Evolutionary conservation across 1,140 invertebrate species (phyloP).

Genomic region (Micrasema longulum): DNA sequence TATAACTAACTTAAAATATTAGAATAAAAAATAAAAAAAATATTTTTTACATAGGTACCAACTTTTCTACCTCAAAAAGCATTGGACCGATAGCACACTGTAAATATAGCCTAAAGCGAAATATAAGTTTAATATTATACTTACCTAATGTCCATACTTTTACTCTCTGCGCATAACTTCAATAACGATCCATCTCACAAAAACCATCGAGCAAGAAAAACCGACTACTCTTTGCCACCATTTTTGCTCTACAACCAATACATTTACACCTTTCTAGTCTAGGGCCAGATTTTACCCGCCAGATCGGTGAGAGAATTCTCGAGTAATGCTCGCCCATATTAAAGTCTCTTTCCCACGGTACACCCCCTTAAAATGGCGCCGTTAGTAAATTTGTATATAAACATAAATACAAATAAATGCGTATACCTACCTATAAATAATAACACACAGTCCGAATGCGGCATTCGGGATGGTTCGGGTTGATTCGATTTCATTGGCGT

Average conservation of each 20-base stretch:
- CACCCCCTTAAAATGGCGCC: conserved; percentile 40
- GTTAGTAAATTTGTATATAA: conserved; percentile 41
- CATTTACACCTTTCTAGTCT: background rate
- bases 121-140: conserved; percentile 19
- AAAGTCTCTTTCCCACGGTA: conserved; percentile 40
- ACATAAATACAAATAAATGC: conserved; percentile 52
- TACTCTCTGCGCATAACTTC: conserved; percentile 31
- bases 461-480: conserved; percentile 26
- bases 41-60: no score
- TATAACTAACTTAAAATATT: no score
- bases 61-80: background rate
- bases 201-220: background rate
- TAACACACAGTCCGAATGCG: conserved; percentile 46
- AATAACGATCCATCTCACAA: conserved; percentile 19
- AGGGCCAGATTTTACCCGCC: background rate
- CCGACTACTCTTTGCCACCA: background rate
- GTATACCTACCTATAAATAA: conserved; percentile 55
- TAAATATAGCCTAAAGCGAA: conserved; percentile 5
- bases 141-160: conserved; percentile 28
- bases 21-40: no score
- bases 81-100: background rate
- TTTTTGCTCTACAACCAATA: background rate
- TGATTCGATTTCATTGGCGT: conserved; percentile 6
- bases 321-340: conserved; percentile 13
- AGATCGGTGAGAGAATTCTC: background rate